These are phyloP conservation scores for Hippocampus comes DNA, from an alignment of 2,113 vertebrate species.

Conservation along the genomic window DNA sequence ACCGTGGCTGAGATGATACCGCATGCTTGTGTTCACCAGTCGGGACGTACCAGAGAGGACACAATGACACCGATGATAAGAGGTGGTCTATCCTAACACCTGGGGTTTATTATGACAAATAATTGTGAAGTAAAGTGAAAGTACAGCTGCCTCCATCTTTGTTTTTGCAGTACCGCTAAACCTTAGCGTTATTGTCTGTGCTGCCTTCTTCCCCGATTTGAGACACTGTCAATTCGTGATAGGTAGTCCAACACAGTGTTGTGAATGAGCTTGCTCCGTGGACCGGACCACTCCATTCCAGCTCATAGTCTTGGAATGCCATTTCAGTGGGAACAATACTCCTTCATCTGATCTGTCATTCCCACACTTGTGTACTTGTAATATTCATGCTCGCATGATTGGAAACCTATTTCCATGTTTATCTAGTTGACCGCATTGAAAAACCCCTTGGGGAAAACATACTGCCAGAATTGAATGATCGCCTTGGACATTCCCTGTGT, in stretches of 20 bases:
- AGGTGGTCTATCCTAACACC: conserved; percentile 31
- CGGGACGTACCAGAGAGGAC: conserved; percentile 38
- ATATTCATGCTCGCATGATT: conserved; percentile 18
- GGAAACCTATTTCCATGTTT: conserved; percentile 3
- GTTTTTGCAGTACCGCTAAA: conserved; percentile 27
- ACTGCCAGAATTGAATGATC: conserved; percentile 7
- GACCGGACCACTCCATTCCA: conserved; percentile 42
- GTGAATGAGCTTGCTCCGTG: conserved; percentile 46
- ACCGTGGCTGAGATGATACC: conserved; percentile 20
- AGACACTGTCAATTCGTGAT: conserved; percentile 27
- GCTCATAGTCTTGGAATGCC: conserved; percentile 66
- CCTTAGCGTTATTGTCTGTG: conserved; percentile 14
- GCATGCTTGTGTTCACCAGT: conserved; percentile 27
- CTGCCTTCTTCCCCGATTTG: conserved; percentile 32
- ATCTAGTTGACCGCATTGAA: conserved; percentile 11
- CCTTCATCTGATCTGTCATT: conserved; percentile 45
- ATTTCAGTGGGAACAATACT: conserved; percentile 43
- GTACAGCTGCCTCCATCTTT: conserved; percentile 32
- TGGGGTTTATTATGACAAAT: conserved; percentile 38
- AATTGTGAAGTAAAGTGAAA: conserved; percentile 18
- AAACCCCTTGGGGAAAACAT: conserved; percentile 4
- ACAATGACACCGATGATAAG: conserved; percentile 39
- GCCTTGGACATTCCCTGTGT: conserved; percentile 12
- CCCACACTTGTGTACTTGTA: conserved; percentile 4
- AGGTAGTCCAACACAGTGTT: conserved; percentile 28